Percentiles rank a stretch among this genome's conserved stretches.
Conservation (phyloP, 2,113 vertebrate genomes). For the Gnathonemus longibarbis region DNA sequence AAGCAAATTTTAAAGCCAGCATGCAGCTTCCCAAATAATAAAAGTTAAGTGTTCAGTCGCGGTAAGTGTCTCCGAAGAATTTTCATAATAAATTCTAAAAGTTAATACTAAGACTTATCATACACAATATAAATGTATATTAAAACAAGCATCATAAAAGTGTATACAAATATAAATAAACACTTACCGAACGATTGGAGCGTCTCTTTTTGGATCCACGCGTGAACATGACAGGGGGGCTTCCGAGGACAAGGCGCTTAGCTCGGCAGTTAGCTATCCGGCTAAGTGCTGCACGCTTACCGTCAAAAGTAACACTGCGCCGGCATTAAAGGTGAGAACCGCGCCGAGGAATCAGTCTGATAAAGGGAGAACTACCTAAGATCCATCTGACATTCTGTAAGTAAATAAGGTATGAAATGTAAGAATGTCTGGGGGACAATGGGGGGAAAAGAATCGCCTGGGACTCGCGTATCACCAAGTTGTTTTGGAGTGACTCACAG, state of each 20-base stretch:
- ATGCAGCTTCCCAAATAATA: not conserved
- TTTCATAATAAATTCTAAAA: not conserved
- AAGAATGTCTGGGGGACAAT: not conserved
- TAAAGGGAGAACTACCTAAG: not conserved
- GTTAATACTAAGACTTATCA: not conserved
- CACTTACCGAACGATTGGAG: conserved; percentile 59
- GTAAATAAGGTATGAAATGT: not conserved
- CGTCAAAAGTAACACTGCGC: not conserved
- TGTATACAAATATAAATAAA: not conserved
- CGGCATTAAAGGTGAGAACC: not conserved
- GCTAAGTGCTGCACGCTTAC: not conserved
- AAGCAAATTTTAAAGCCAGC: not conserved
- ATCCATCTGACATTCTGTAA: not conserved
- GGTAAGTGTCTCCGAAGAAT: not conserved
- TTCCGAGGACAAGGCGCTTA: conserved; percentile 5
- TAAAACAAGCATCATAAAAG: not conserved
- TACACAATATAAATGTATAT: not conserved
- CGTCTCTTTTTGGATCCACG: conserved; percentile 67
- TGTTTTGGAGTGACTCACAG: conserved; percentile 18
- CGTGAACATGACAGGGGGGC: conserved; percentile 55
- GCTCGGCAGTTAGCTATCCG: conserved; percentile 24
- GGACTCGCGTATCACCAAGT: not conserved
- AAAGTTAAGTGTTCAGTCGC: not conserved
- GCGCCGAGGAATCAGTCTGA: not conserved
- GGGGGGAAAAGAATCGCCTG: not conserved